Evolutionary conservation across 2,113 vertebrate species (phyloP).

Genomic region (Megaceryle torquata): DNA sequence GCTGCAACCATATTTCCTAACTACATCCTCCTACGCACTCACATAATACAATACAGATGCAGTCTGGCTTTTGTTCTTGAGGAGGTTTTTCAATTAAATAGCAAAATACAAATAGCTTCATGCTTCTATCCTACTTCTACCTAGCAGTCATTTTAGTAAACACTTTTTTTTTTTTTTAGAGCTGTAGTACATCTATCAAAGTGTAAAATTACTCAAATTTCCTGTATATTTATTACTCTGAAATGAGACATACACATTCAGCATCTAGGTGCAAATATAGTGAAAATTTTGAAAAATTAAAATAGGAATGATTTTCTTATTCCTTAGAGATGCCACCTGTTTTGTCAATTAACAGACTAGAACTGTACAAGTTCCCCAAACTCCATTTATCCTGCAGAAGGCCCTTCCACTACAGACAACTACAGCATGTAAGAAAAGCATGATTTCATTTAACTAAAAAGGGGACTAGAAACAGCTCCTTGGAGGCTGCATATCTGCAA

Average conservation of each 20-base stretch:
- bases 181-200: not conserved
- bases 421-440: not conserved
- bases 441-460: not conserved
- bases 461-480: not conserved
- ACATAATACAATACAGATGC: not conserved
- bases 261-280: not conserved
- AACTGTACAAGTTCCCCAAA: not conserved
- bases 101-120: not conserved
- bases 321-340: not conserved
- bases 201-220: not conserved
- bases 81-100: not conserved
- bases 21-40: not conserved
- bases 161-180: not conserved
- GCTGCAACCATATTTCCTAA: not conserved
- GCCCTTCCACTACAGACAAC: not conserved
- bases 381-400: not conserved
- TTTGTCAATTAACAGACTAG: not conserved
- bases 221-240: not conserved
- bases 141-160: not conserved
- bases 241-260: not conserved
- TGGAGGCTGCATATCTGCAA: not conserved
- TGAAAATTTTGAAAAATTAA: not conserved
- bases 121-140: not conserved
- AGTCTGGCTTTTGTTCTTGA: not conserved
- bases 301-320: not conserved